Evolutionary conservation across 2,113 vertebrate species (phyloP).

Genomic region (Corythornis vintsioides): DNA sequence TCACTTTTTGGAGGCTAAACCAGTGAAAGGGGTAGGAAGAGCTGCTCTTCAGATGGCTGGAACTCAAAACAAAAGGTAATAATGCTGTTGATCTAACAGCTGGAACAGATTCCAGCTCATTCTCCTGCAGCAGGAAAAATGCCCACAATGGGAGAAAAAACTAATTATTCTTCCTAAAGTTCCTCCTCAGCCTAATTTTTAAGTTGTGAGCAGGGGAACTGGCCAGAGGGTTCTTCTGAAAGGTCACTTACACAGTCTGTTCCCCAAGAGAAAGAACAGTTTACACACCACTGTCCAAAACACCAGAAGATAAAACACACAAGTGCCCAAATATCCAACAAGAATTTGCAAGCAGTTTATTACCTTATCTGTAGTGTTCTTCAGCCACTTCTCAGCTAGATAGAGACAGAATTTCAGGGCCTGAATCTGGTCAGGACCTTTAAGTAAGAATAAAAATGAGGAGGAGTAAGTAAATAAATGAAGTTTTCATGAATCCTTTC

Average conservation of each 20-base stretch:
- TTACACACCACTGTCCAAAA: neutral
- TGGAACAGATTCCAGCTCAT: neutral
- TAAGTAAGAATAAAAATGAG: neutral
- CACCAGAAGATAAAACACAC: neutral
- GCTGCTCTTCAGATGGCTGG: neutral
- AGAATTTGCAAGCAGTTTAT: neutral
- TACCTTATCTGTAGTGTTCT: slow-evolving; percentile 82
- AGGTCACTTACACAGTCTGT: neutral
- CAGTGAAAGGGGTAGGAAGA: neutral
- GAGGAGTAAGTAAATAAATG: neutral
- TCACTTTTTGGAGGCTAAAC: neutral
- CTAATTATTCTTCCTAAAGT: neutral
- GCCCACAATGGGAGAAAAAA: neutral
- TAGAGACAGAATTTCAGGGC: slow-evolving; percentile 89
- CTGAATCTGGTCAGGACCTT: slow-evolving; percentile 88
- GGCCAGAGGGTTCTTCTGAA: neutral
- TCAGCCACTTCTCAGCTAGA: slow-evolving; percentile 86
- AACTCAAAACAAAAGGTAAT: neutral
- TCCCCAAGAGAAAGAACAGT: neutral
- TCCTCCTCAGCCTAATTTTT: neutral
- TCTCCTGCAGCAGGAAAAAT: neutral
- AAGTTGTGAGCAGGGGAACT: neutral
- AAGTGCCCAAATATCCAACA: neutral
- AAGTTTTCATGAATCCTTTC: neutral
- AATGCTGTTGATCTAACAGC: neutral